phyloP scores from a whole-genome alignment of 2,888 invertebrate species.

The Lasioglossum oenotherae region DNA sequence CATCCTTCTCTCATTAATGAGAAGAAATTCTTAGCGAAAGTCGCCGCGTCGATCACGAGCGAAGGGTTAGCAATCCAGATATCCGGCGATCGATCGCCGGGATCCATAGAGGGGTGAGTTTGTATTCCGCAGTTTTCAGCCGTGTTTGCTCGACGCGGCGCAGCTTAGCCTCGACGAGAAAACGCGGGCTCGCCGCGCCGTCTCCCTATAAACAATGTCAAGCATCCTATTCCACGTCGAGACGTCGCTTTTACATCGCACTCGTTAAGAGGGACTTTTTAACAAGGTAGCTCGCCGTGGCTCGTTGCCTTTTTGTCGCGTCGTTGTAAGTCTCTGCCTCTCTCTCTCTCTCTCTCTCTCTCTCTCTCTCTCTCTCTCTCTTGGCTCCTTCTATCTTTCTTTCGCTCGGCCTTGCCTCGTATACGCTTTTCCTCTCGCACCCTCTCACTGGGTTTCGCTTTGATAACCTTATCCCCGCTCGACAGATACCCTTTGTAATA shows the following conservation, averaged over 20 bases:
- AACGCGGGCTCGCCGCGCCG: conserved; percentile 37
- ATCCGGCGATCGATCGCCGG: conserved; percentile 23
- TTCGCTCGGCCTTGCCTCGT: conserved; percentile 19
- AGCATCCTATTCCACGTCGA: conserved; percentile 64
- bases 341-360: neutral
- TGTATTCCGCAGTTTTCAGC: conserved; percentile 49
- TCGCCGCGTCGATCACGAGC: too few species aligned
- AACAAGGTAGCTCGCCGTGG: conserved; percentile 59
- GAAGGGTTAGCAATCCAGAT: neutral
- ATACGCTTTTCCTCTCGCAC: neutral
- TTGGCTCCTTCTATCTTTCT: neutral
- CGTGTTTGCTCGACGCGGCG: conserved; percentile 51
- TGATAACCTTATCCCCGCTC: conserved; percentile 63
- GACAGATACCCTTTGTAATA: conserved; percentile 51
- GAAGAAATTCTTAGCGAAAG: too few species aligned
- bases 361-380: neutral
- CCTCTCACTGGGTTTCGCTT: conserved; percentile 33
- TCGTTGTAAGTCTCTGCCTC: conserved; percentile 49
- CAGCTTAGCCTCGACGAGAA: conserved; percentile 48
- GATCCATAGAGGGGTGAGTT: conserved; percentile 29
- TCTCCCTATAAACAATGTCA: conserved; percentile 72
- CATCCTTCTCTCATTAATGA: too few species aligned
- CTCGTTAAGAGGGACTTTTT: conserved; percentile 70
- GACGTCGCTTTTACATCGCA: conserved; percentile 62
- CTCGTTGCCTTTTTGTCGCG: conserved; percentile 61